A percentile compares a stretch with the other conserved stretches of the same genome.
These are phyloP conservation scores for Bhutanitis thaidina DNA, from an alignment of 2,888 invertebrate genomes.

Conservation along the genomic window DNA sequence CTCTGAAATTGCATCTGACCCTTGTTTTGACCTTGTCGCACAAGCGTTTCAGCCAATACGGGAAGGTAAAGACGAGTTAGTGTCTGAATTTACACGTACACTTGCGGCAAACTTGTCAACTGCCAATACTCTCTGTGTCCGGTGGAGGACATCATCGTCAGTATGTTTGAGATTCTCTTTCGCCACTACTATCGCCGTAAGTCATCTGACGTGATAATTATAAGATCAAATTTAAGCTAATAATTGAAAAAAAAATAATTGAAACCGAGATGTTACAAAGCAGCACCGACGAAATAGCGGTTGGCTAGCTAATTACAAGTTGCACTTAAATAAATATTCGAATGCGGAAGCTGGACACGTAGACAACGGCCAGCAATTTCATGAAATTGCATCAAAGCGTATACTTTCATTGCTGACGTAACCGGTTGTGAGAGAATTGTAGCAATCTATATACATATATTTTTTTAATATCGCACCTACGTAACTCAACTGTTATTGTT, in stretches of 20 bases:
- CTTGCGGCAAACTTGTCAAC: no score
- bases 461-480: constrained; percentile 26
- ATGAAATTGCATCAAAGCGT: constrained; percentile 30
- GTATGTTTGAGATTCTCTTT: no score
- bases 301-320: constrained; percentile 9
- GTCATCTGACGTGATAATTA: no score
- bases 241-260: neutral
- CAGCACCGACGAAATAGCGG: neutral
- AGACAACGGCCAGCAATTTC: constrained; percentile 24
- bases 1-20: no score
- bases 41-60: no score
- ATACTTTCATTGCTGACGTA: constrained; percentile 34
- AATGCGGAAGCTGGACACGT: constrained; percentile 27
- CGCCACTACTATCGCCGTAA: no score
- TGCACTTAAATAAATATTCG: constrained; percentile 15
- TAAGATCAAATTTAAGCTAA: neutral
- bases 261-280: no score
- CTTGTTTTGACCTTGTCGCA: no score
- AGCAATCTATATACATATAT: constrained; percentile 18
- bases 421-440: constrained; percentile 26
- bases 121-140: no score
- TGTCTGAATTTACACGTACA: no score
- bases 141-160: no score
- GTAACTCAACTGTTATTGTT: constrained; percentile 29
- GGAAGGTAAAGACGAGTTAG: no score